Evolutionary conservation across 2,888 invertebrate genomes (phyloP).

Genomic region (Celastrina argiolus): DNA sequence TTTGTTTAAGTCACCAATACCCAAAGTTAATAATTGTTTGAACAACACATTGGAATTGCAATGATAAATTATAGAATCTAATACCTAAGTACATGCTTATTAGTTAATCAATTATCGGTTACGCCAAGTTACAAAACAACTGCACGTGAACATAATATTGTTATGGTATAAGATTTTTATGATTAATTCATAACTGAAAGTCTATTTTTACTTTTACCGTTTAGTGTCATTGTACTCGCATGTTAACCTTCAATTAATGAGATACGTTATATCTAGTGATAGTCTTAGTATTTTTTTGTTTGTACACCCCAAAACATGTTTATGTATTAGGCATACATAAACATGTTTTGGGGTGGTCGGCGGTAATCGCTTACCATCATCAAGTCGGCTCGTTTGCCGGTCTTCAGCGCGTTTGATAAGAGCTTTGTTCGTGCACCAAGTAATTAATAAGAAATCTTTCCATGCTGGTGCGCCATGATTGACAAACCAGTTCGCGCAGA

Average conservation of each 20-base stretch:
- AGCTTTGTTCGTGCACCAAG: neutral
- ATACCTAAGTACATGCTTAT: neutral
- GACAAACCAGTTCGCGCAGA: slow-evolving; percentile 71
- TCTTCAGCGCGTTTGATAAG: neutral
- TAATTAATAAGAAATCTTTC: slow-evolving; percentile 37
- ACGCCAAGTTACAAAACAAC: neutral
- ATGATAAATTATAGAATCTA: neutral
- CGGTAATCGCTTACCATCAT: neutral
- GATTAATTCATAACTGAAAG: neutral
- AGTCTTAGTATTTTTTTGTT: neutral
- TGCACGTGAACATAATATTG: neutral
- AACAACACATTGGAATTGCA: neutral
- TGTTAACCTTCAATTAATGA: slow-evolving; percentile 6
- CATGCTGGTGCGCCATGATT: slow-evolving; percentile 48
- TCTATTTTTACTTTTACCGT: neutral
- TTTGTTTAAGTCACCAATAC: neutral
- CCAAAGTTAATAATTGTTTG: neutral
- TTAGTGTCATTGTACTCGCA: slow-evolving; percentile 16
- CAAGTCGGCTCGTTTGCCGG: neutral
- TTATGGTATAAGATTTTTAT: neutral
- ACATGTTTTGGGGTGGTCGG: neutral
- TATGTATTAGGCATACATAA: too few species aligned
- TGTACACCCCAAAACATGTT: too few species aligned
- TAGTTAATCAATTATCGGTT: neutral
- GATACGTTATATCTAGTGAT: neutral